A percentile compares a stretch with the other conserved stretches of the same genome.
Conservation (phyloP, 1,140 invertebrate genomes). For the Lepidurus apus region DNA sequence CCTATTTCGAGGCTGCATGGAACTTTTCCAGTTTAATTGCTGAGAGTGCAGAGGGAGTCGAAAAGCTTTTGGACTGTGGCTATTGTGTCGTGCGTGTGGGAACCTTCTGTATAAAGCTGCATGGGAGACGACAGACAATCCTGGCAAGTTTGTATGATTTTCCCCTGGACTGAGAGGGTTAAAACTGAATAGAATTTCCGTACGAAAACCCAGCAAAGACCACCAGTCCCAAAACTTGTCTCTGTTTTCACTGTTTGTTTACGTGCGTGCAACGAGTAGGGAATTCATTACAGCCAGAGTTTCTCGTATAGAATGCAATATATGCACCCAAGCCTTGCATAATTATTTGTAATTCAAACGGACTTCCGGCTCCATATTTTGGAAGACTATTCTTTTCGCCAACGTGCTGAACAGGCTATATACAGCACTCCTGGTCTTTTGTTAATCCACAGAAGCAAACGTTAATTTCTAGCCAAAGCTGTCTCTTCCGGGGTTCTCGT, state of each 20-base stretch:
- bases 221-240: too few species aligned
- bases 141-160: too few species aligned
- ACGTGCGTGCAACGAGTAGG: background rate
- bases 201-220: too few species aligned
- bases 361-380: too few species aligned
- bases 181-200: too few species aligned
- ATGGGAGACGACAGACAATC: too few species aligned
- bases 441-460: background rate
- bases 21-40: conserved; percentile 22
- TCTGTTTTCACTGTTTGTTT: background rate
- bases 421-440: background rate
- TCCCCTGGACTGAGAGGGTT: too few species aligned
- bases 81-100: background rate
- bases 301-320: background rate
- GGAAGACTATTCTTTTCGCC: background rate
- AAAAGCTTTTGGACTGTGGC: conserved; percentile 26
- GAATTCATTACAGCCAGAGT: background rate
- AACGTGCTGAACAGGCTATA: background rate
- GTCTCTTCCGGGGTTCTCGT: too few species aligned
- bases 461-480: background rate
- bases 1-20: background rate
- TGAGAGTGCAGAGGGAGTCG: background rate
- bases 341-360: background rate
- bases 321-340: background rate
- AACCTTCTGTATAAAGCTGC: too few species aligned